A percentile compares a stretch with the other conserved stretches of the same genome.
phyloP scores from a whole-genome alignment of 2,888 invertebrate genomes.

The Amblyjoppa proteus region DNA sequence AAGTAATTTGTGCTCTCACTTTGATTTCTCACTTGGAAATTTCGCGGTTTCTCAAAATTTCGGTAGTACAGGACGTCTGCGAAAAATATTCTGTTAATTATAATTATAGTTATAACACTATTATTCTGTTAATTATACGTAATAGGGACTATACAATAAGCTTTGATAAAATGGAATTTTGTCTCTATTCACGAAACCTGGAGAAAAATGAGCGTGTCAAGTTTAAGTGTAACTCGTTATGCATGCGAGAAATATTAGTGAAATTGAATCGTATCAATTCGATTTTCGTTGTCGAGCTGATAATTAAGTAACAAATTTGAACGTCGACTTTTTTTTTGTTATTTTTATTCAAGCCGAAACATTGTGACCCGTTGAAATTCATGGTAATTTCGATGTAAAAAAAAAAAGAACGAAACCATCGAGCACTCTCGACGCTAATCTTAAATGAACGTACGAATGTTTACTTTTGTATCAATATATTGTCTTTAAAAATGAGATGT shows the following conservation, averaged over 20 bases:
- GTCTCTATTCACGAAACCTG: not conserved
- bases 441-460: conserved; percentile 54
- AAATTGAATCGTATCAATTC: not conserved
- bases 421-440: conserved; percentile 29
- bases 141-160: not conserved
- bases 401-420: not conserved
- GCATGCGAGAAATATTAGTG: conserved; percentile 26
- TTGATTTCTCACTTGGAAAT: conserved; percentile 17
- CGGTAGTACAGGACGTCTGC: not conserved
- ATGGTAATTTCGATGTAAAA: conserved; percentile 26
- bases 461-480: conserved; percentile 57
- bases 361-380: conserved; percentile 38
- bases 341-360: conserved; percentile 12
- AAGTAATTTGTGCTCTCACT: conserved; percentile 58
- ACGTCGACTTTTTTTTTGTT: conserved; percentile 12
- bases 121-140: not conserved
- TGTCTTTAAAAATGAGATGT: conserved; percentile 29
- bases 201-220: conserved; percentile 10
- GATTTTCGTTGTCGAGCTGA: not conserved
- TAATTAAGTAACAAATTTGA: not conserved
- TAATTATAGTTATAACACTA: not conserved
- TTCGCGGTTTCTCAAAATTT: conserved; percentile 13
- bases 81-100: not conserved
- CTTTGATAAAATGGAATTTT: not conserved
- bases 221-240: conserved; percentile 13